Evolutionary conservation across 2,113 vertebrate species (phyloP).

Genomic region (Polyodon spathula): DNA sequence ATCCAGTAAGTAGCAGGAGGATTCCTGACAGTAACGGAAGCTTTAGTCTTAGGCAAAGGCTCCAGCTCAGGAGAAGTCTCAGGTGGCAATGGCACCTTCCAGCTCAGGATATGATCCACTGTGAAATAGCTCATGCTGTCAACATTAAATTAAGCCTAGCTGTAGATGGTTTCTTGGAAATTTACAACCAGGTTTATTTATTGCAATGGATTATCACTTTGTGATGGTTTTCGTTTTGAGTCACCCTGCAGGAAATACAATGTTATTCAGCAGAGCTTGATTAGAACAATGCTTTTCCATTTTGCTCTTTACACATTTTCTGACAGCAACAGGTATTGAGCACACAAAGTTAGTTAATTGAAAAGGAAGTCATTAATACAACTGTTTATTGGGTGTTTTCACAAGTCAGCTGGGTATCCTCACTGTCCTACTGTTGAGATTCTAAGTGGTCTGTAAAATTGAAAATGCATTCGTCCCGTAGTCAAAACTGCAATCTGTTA

Average conservation of each 20-base stretch:
- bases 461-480: too few species aligned
- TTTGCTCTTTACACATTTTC: too few species aligned
- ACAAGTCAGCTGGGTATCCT: too few species aligned
- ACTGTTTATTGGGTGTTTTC: too few species aligned
- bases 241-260: slow-evolving; percentile 5
- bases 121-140: slow-evolving; percentile 16
- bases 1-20: slow-evolving; percentile 8
- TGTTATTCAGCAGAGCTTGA: too few species aligned
- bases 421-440: too few species aligned
- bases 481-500: too few species aligned
- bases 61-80: slow-evolving; percentile 12
- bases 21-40: slow-evolving; percentile 20
- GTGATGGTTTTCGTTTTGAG: slow-evolving; percentile 11
- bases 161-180: slow-evolving; percentile 7
- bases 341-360: too few species aligned
- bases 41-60: not conserved
- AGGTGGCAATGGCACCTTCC: slow-evolving; percentile 16
- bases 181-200: slow-evolving; percentile 25
- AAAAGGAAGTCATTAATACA: too few species aligned
- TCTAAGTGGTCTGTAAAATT: too few species aligned
- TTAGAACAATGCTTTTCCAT: too few species aligned
- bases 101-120: slow-evolving; percentile 5
- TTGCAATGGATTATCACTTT: slow-evolving; percentile 23
- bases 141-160: slow-evolving; percentile 16
- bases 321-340: too few species aligned